phyloP scores from a whole-genome alignment of 1,140 invertebrate genomes.

The Sycophaga agraensis region DNA sequence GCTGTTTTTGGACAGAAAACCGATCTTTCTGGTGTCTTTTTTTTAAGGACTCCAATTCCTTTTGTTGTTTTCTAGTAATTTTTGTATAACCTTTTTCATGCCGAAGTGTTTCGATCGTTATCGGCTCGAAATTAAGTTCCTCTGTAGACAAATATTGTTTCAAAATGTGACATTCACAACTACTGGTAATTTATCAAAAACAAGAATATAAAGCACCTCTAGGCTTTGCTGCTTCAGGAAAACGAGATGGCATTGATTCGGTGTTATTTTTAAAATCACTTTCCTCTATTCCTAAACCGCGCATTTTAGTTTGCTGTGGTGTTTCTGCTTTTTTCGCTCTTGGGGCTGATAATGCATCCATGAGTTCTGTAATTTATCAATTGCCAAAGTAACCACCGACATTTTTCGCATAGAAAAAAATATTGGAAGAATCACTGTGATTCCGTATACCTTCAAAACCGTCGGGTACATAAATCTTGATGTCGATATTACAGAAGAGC shows the following conservation, averaged over 20 bases:
- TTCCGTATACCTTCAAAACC: constrained; percentile 88
- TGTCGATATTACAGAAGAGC: constrained; percentile 97
- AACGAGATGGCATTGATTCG: constrained; percentile 45
- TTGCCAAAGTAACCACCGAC: not conserved
- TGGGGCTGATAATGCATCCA: constrained; percentile 96
- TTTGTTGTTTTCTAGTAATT: constrained; percentile 93
- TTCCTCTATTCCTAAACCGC: constrained; percentile 52
- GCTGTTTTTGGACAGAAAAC: constrained; percentile 86
- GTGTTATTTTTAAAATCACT: constrained; percentile 45
- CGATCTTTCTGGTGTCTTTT: constrained; percentile 95
- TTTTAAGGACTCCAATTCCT: constrained; percentile 88
- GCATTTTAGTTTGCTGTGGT: constrained; percentile 49
- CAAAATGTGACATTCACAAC: constrained; percentile 27
- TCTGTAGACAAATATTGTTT: constrained; percentile 45
- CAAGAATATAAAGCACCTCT: constrained; percentile 29
- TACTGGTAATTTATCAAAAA: not conserved
- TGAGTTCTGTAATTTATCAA: constrained; percentile 73
- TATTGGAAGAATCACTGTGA: not conserved
- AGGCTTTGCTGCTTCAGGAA: constrained; percentile 48
- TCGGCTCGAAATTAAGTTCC: constrained; percentile 83
- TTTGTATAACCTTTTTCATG: constrained; percentile 94
- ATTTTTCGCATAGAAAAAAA: not conserved
- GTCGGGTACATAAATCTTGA: constrained; percentile 99
- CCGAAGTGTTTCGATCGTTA: constrained; percentile 86
- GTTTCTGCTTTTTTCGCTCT: constrained; percentile 64